These are phyloP conservation scores for Aplodontia rufa DNA, from an alignment of 2,113 vertebrate species.

Conservation along the genomic window DNA sequence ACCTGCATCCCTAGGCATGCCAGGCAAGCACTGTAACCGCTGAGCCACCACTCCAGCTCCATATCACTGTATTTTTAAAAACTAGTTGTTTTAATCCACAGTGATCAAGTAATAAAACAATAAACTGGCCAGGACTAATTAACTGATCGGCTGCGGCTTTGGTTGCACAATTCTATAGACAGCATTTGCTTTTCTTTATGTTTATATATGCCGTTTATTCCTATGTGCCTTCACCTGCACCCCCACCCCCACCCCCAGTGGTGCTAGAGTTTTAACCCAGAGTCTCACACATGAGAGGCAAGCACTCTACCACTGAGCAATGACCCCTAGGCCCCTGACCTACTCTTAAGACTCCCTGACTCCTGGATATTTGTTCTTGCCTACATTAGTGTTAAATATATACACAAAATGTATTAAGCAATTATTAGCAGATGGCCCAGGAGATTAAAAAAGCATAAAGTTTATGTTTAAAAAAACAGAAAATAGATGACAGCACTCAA, in stretches of 20 bases:
- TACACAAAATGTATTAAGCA: background rate
- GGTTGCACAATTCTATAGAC: background rate
- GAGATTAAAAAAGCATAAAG: conserved; percentile 40
- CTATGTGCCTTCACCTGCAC: background rate
- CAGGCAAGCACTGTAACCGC: too few species aligned
- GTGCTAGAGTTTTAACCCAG: background rate
- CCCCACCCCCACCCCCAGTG: too few species aligned
- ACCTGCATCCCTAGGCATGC: too few species aligned
- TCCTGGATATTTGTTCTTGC: background rate
- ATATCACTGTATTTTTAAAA: too few species aligned
- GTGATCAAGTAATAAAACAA: too few species aligned
- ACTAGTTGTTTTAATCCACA: too few species aligned
- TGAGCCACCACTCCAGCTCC: too few species aligned
- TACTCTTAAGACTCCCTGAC: background rate
- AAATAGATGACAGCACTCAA: background rate
- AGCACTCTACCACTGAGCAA: background rate
- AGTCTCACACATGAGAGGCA: background rate
- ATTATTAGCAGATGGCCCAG: conserved; percentile 13
- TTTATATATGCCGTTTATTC: background rate
- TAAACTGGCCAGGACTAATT: background rate
- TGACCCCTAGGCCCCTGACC: background rate
- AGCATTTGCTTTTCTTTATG: background rate
- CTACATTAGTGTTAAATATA: conserved; percentile 21
- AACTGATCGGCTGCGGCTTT: background rate
- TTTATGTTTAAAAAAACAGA: conserved; percentile 11